phyloP scores from a whole-genome alignment of 2,888 invertebrate species.

The Corythucha ciliata region DNA sequence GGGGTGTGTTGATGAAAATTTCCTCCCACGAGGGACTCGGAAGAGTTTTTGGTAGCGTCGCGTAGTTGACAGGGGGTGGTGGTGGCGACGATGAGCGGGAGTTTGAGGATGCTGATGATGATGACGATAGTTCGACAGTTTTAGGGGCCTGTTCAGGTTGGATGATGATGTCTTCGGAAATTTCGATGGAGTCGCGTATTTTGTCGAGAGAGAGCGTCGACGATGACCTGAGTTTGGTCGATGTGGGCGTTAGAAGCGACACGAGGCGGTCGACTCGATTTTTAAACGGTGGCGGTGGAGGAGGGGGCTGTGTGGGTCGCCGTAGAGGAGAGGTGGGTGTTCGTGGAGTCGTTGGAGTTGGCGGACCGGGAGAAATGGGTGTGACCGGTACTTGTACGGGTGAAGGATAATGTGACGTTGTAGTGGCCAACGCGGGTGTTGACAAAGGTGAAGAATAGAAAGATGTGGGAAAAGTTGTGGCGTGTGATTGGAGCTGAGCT shows the following conservation, averaged over 20 bases:
- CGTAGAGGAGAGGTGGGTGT: too few species aligned
- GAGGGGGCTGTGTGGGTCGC: conserved; percentile 4
- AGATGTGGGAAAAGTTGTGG: neutral
- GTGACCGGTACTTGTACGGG: too few species aligned
- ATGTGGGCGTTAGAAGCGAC: conserved; percentile 16
- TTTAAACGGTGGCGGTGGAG: conserved; percentile 16
- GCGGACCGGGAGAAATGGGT: too few species aligned
- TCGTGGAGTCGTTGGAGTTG: too few species aligned
- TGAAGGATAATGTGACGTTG: too few species aligned
- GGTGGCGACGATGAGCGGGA: conserved; percentile 26
- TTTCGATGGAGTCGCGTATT: conserved; percentile 13
- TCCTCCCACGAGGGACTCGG: conserved; percentile 45
- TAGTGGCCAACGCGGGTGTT: too few species aligned
- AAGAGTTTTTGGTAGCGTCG: conserved; percentile 44
- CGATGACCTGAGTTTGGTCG: conserved; percentile 10
- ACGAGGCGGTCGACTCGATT: conserved; percentile 12
- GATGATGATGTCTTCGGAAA: conserved; percentile 18
- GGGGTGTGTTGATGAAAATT: conserved; percentile 46
- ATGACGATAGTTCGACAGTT: neutral
- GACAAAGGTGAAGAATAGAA: neutral
- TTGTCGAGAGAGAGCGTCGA: conserved; percentile 17
- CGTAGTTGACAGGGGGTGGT: conserved; percentile 47
- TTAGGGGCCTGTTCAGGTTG: neutral
- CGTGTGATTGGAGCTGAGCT: neutral
- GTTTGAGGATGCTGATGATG: neutral